Evolutionary conservation across 2,113 vertebrate genomes (phyloP).

Genomic region (Lanius collurio): DNA sequence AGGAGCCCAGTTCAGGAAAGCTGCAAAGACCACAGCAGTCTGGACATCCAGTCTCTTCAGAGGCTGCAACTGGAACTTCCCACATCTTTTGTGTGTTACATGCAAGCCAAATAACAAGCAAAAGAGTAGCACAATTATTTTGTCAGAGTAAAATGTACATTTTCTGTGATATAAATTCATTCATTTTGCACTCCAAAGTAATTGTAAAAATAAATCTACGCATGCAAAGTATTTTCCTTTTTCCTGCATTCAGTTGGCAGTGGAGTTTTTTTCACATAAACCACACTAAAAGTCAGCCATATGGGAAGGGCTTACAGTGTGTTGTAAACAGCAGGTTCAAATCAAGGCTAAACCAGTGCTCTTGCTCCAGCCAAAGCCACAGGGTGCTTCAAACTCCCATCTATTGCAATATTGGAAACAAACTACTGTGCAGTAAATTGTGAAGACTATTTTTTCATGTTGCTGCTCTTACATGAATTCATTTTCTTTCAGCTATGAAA

Average conservation of each 20-base stretch:
- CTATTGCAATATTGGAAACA: constrained; percentile 37
- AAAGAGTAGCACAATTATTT: not conserved
- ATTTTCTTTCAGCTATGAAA: not conserved
- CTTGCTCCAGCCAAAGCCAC: constrained; percentile 56
- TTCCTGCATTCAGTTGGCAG: not conserved
- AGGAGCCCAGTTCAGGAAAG: not conserved
- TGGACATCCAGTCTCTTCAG: not conserved
- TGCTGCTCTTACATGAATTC: not conserved
- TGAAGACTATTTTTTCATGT: not conserved
- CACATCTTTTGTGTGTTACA: not conserved
- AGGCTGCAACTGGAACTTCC: not conserved
- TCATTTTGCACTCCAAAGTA: not conserved
- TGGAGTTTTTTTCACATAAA: not conserved
- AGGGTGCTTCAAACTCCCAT: constrained; percentile 41
- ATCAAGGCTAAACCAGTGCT: constrained; percentile 63
- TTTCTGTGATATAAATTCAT: not conserved
- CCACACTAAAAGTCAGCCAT: constrained; percentile 7
- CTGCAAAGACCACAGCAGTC: not conserved
- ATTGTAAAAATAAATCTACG: not conserved
- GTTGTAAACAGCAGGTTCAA: constrained; percentile 66
- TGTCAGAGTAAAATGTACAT: not conserved
- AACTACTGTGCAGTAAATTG: constrained; percentile 42
- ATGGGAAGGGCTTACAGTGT: constrained; percentile 31
- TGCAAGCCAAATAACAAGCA: not conserved
- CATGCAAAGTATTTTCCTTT: not conserved